A percentile compares a stretch with the other conserved stretches of the same genome.
Conservation (phyloP, 2,888 invertebrate species). For the Meteorus cinctellus region DNA sequence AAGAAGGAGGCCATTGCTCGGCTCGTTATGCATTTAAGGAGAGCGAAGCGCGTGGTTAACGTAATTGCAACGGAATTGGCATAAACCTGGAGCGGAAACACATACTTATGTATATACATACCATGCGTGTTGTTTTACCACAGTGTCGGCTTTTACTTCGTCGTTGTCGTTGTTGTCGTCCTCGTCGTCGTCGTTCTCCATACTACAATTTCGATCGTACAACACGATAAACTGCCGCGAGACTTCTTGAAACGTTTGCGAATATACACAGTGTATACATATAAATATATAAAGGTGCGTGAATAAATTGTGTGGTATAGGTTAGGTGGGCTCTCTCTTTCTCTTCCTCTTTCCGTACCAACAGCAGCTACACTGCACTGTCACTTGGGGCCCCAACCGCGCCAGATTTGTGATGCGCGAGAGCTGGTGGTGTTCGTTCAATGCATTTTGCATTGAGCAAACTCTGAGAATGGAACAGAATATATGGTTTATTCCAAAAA, state of each 20-base stretch:
- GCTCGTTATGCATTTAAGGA: conserved; percentile 51
- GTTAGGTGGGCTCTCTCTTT: conserved; percentile 40
- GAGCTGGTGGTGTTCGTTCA: conserved; percentile 34
- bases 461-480: background rate
- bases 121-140: background rate
- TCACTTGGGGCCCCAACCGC: conserved; percentile 15
- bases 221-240: conserved; percentile 26
- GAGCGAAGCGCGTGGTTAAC: conserved; percentile 49
- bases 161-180: background rate
- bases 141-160: conserved; percentile 2
- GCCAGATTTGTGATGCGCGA: conserved; percentile 34
- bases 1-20: conserved; percentile 19
- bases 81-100: conserved; percentile 48
- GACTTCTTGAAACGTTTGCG: conserved; percentile 15
- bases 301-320: conserved; percentile 32
- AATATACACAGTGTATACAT: conserved; percentile 16
- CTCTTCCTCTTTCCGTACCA: conserved; percentile 30
- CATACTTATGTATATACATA: conserved; percentile 23
- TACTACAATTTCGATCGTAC: conserved; percentile 33
- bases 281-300: conserved; percentile 31
- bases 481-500: background rate
- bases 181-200: background rate
- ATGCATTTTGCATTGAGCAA: conserved; percentile 14
- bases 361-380: conserved; percentile 3
- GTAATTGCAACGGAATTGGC: conserved; percentile 54